Evolutionary conservation across 1,140 invertebrate genomes (phyloP).

Genomic region (Chelonus insularis): DNA sequence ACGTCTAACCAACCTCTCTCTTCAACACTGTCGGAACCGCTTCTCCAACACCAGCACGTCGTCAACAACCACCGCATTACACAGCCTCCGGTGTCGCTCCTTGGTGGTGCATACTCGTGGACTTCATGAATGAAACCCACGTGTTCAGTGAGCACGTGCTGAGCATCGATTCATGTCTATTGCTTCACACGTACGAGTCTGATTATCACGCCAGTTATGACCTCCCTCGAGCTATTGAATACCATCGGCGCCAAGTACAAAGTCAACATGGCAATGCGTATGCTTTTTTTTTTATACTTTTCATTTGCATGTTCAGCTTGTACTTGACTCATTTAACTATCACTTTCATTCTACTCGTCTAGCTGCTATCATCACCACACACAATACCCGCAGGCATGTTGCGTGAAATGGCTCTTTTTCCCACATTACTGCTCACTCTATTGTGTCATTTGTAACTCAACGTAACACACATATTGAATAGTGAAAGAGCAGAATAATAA

Average conservation of each 20-base stretch:
- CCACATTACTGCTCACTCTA: too few species aligned
- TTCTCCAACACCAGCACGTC: constrained; percentile 5
- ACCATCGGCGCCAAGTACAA: background rate
- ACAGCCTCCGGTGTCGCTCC: constrained; percentile 24
- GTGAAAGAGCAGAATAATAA: too few species aligned
- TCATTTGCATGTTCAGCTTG: background rate
- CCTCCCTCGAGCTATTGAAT: background rate
- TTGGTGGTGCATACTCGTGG: constrained; percentile 20
- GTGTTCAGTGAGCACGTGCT: constrained; percentile 37
- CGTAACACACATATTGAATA: too few species aligned
- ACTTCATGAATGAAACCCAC: constrained; percentile 47
- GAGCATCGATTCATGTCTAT: constrained; percentile 2
- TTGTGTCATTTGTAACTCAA: too few species aligned
- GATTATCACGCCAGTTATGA: background rate
- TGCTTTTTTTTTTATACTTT: background rate
- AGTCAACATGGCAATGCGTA: background rate
- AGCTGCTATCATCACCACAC: too few species aligned
- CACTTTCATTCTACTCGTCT: too few species aligned
- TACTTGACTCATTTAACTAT: too few species aligned
- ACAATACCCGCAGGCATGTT: too few species aligned
- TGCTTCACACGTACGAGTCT: background rate
- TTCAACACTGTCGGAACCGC: background rate
- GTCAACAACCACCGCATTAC: constrained; percentile 14
- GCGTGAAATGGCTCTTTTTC: too few species aligned
- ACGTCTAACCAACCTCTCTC: background rate